These are phyloP conservation scores for Serilophus lunatus DNA, from an alignment of 2,113 vertebrate genomes.

Conservation along the genomic window DNA sequence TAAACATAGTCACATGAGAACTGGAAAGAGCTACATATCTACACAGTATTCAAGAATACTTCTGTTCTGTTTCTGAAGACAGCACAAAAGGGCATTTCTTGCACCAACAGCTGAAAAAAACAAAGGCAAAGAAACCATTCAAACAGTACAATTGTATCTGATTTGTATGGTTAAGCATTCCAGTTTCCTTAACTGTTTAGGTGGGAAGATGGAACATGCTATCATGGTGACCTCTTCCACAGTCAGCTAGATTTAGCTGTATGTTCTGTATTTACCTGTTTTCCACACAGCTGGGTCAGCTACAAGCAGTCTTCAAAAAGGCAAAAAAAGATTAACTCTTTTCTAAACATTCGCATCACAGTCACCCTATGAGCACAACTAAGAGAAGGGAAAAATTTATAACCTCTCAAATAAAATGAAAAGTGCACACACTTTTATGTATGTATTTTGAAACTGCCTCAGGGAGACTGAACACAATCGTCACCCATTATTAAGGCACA, in stretches of 20 bases:
- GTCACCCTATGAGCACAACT: background rate
- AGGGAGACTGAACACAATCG: background rate
- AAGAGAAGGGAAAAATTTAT: background rate
- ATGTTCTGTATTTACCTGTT: background rate
- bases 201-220: background rate
- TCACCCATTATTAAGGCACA: background rate
- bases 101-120: background rate
- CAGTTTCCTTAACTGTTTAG: background rate
- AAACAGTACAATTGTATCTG: background rate
- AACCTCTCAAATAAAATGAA: background rate
- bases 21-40: background rate
- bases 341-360: background rate
- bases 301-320: background rate
- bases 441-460: background rate
- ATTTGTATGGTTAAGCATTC: background rate
- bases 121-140: background rate
- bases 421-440: background rate
- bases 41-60: background rate
- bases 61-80: background rate
- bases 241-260: background rate
- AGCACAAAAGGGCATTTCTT: background rate
- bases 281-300: background rate
- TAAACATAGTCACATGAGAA: background rate
- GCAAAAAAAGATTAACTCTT: background rate
- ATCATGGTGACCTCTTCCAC: background rate